Evolutionary conservation across 2,888 invertebrate genomes (phyloP).

Genomic region (Drymonia ruficornis): DNA sequence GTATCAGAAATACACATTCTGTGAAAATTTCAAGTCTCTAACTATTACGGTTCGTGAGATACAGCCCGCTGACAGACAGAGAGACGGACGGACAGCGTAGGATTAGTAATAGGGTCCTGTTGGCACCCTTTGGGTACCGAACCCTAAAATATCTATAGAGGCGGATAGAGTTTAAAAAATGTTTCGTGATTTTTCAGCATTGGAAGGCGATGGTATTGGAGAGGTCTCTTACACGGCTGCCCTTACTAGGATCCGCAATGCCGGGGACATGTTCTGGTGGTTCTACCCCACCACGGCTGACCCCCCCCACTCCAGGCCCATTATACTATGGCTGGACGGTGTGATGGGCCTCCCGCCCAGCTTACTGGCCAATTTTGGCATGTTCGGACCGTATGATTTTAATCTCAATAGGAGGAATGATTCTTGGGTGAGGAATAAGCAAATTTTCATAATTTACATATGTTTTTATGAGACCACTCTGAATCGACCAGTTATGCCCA

Average conservation of each 20-base stretch:
- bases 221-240: conserved; percentile 89
- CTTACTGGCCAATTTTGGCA: conserved; percentile 94
- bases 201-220: conserved; percentile 76
- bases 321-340: conserved; percentile 95
- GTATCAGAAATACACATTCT: too few relatives aligned
- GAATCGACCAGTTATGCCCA: too few relatives aligned
- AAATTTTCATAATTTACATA: not conserved
- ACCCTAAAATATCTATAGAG: too few relatives aligned
- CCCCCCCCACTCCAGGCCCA: conserved; percentile 79
- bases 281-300: conserved; percentile 88
- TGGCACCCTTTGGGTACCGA: too few relatives aligned
- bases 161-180: too few relatives aligned
- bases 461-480: too few relatives aligned
- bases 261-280: conserved; percentile 95
- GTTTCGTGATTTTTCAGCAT: conserved; percentile 40
- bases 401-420: conserved; percentile 86
- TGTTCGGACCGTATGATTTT: conserved; percentile 90
- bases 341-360: conserved; percentile 92
- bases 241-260: conserved; percentile 87
- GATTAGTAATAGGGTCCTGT: too few relatives aligned
- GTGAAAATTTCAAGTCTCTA: too few relatives aligned
- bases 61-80: too few relatives aligned
- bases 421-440: conserved; percentile 88
- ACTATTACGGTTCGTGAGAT: too few relatives aligned
- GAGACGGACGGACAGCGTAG: too few relatives aligned